Percentiles rank a stretch among this genome's conserved stretches.
Evolutionary conservation across 2,888 invertebrate species (phyloP).

Genomic region (Piscicola geometra): DNA sequence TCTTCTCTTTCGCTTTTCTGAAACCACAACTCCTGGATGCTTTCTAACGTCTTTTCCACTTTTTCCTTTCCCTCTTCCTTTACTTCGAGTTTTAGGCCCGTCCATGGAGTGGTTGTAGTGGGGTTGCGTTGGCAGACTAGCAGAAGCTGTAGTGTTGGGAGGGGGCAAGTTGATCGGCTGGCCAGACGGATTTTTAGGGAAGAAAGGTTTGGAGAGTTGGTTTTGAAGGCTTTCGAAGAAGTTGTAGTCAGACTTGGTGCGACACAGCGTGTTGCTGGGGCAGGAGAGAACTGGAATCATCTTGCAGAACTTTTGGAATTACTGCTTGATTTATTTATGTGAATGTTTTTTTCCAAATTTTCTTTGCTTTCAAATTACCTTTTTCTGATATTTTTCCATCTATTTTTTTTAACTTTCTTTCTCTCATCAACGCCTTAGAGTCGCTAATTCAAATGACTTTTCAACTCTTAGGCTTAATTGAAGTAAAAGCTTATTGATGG

Average conservation of each 20-base stretch:
- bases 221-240: slow-evolving; percentile 9
- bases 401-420: no score
- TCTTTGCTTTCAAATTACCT: no score
- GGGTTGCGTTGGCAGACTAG: background rate
- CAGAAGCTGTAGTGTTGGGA: background rate
- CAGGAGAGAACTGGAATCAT: slow-evolving; percentile 32
- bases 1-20: background rate
- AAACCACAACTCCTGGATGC: background rate
- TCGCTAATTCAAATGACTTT: no score
- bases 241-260: slow-evolving; percentile 29
- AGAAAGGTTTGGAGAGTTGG: background rate
- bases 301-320: no score
- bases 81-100: background rate
- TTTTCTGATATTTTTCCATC: no score
- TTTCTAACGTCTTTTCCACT: background rate
- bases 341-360: background rate
- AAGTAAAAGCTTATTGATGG: no score
- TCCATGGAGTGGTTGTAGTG: background rate
- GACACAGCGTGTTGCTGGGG: background rate
- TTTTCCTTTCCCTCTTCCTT: background rate
- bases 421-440: no score
- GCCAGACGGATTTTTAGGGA: background rate
- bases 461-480: no score
- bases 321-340: background rate
- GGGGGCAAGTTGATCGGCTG: background rate